Evolutionary conservation across 2,888 invertebrate species (phyloP).

Genomic region (Lasioglossum figueresi): DNA sequence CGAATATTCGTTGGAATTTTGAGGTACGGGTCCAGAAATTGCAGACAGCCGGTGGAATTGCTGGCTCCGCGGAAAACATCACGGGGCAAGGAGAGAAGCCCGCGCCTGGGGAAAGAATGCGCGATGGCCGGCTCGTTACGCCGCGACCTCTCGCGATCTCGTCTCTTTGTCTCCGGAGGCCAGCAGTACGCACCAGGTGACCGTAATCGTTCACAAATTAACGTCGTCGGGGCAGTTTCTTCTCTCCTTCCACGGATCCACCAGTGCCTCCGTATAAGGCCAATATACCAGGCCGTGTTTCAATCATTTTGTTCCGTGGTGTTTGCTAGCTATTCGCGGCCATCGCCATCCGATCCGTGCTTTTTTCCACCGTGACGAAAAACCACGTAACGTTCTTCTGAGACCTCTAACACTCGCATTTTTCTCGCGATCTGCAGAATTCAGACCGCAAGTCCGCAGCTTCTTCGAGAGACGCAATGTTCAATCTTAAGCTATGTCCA

Average conservation of each 20-base stretch:
- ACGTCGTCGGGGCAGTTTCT: constrained; percentile 81
- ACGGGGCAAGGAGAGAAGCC: constrained; percentile 49
- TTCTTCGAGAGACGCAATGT: background rate
- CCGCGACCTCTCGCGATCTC: constrained; percentile 59
- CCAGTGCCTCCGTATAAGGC: constrained; percentile 76
- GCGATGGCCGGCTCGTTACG: constrained; percentile 74
- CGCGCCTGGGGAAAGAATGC: constrained; percentile 75
- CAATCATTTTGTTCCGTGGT: constrained; percentile 73
- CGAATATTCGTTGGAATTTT: constrained; percentile 1
- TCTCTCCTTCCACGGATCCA: constrained; percentile 75
- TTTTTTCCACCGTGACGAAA: constrained; percentile 10
- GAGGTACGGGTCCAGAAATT: constrained; percentile 24
- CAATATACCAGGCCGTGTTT: constrained; percentile 77
- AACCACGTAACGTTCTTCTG: constrained; percentile 7
- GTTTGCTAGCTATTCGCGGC: constrained; percentile 41
- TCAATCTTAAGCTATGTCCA: background rate
- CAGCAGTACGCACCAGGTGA: constrained; percentile 77
- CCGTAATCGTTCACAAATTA: constrained; percentile 83
- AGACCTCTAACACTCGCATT: background rate
- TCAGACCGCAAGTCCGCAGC: background rate
- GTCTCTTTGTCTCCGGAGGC: constrained; percentile 73
- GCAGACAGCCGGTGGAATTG: constrained; percentile 32
- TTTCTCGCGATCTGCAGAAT: background rate
- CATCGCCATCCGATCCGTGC: constrained; percentile 22
- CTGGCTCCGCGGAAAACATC: constrained; percentile 60